Evolutionary conservation across 2,888 invertebrate species (phyloP).

Genomic region (Ferrisia virgata): DNA sequence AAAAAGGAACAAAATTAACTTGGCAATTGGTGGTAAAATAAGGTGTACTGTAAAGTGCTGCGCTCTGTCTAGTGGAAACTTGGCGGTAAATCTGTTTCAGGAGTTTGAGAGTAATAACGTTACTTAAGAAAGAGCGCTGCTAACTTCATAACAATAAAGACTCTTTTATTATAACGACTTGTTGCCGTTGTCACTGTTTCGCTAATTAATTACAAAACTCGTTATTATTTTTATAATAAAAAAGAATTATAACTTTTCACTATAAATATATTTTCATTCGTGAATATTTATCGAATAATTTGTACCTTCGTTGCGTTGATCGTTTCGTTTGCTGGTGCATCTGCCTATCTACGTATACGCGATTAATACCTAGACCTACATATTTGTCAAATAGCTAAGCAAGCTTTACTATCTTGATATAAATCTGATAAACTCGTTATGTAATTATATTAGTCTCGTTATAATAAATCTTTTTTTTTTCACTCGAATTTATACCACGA

Average conservation of each 20-base stretch:
- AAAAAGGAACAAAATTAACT: neutral
- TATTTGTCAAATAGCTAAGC: neutral
- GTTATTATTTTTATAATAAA: constrained; percentile 42
- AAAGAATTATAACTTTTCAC: constrained; percentile 33
- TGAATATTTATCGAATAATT: neutral
- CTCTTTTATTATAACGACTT: constrained; percentile 45
- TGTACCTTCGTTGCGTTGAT: neutral
- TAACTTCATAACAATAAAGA: constrained; percentile 42
- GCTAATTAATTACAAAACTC: constrained; percentile 45
- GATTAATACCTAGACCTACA: neutral
- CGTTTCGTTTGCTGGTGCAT: neutral
- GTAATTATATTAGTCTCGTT: neutral
- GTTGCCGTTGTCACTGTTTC: constrained; percentile 43
- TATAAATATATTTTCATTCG: constrained; percentile 2
- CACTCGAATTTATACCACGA: neutral
- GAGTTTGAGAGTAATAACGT: constrained; percentile 29
- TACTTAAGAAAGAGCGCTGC: constrained; percentile 32
- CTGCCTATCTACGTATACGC: no score
- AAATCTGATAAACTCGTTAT: neutral
- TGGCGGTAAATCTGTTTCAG: constrained; percentile 39
- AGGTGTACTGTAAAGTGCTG: constrained; percentile 36
- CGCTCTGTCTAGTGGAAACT: constrained; percentile 20
- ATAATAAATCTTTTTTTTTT: neutral
- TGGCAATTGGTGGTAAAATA: neutral
- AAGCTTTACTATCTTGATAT: neutral